These are phyloP conservation scores for Myrmophylax atrothorax DNA, from an alignment of 2,113 vertebrate genomes.

Conservation along the genomic window DNA sequence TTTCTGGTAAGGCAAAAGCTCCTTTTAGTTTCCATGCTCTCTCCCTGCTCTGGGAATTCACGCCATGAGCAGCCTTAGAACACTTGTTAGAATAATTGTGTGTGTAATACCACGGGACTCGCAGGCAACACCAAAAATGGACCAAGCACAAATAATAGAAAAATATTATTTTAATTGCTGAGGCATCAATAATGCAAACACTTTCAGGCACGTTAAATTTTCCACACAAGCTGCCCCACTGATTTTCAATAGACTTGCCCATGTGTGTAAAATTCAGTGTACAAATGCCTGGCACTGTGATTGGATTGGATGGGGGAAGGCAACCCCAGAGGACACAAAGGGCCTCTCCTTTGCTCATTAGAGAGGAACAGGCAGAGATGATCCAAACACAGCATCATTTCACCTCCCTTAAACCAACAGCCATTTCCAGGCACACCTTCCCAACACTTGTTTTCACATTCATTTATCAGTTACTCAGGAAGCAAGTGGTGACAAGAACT, in stretches of 20 bases:
- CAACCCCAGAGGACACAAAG: not conserved
- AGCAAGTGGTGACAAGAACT: not conserved
- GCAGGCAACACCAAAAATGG: not conserved
- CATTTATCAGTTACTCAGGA: not conserved
- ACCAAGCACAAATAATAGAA: not conserved
- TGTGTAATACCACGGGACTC: not conserved
- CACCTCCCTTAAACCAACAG: not conserved
- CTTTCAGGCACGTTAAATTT: not conserved
- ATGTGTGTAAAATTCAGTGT: not conserved
- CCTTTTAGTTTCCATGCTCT: not conserved
- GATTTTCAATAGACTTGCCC: not conserved
- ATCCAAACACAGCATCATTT: not conserved
- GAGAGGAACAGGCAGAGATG: fast-evolving
- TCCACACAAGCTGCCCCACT: not conserved
- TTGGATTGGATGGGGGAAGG: not conserved
- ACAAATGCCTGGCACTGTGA: not conserved
- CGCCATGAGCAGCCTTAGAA: not conserved
- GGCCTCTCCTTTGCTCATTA: not conserved
- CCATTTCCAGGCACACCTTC: not conserved
- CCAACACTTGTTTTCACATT: not conserved
- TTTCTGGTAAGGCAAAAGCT: not conserved
- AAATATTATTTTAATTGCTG: conserved; percentile 24
- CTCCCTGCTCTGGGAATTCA: not conserved
- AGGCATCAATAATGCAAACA: conserved; percentile 14
- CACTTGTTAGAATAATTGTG: not conserved